Conservation (phyloP, 2,797 vertebrate species). For the Argentina silus region DNA sequence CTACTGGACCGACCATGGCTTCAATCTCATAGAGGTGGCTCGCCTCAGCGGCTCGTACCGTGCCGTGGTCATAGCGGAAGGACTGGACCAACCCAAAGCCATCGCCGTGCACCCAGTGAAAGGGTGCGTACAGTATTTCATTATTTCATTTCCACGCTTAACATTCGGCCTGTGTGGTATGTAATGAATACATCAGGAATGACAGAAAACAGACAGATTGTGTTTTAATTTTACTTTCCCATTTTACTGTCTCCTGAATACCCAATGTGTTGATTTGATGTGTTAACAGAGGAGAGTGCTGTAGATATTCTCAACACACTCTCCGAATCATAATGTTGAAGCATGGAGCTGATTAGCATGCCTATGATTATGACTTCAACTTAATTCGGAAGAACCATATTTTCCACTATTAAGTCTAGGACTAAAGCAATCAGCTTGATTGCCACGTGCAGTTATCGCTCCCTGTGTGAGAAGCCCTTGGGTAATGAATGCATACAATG, state of each 20-base stretch:
- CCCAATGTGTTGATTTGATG: neutral
- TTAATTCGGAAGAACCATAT: no score
- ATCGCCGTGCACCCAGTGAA: slow-evolving; percentile 84
- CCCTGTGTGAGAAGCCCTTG: neutral
- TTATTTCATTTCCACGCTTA: neutral
- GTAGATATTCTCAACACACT: no score
- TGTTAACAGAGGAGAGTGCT: no score
- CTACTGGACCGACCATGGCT: slow-evolving; percentile 88
- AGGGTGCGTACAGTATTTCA: slow-evolving; percentile 72
- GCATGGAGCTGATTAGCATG: neutral
- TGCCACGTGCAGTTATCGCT: slow-evolving; percentile 3
- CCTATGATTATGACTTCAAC: neutral
- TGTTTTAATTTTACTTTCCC: neutral
- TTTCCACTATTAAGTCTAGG: no score
- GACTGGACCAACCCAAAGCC: slow-evolving; percentile 85
- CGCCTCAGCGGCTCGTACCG: slow-evolving; percentile 86
- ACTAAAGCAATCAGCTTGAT: neutral
- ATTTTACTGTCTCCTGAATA: neutral
- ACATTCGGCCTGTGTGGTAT: neutral
- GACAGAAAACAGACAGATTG: no score
- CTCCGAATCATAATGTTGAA: neutral
- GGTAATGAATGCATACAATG: slow-evolving; percentile 12
- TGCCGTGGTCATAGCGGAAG: slow-evolving; percentile 81
- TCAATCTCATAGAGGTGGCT: slow-evolving; percentile 85
- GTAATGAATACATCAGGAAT: neutral